Evolutionary conservation across 2,797 vertebrate species (phyloP).

Genomic region (Alosa sapidissima): DNA sequence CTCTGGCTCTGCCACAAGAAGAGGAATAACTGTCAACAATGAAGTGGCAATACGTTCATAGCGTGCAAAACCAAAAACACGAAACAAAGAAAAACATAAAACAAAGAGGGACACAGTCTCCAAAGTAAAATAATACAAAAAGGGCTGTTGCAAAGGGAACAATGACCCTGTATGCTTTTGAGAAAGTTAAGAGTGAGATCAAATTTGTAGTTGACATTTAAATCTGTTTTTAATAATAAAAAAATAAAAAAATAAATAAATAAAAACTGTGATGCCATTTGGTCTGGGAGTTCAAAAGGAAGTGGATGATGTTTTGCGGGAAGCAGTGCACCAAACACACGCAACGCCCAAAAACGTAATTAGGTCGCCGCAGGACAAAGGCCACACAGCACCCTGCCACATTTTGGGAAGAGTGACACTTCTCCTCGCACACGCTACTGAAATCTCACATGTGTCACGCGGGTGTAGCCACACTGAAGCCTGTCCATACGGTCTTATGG

Average conservation of each 20-base stretch:
- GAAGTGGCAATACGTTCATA: neutral
- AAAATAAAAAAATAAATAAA: neutral
- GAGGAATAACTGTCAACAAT: constrained; percentile 9
- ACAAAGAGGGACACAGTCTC: neutral
- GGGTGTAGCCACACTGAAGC: neutral
- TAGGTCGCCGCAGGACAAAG: neutral
- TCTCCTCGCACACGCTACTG: neutral
- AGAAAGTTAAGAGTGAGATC: neutral
- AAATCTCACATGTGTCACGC: neutral
- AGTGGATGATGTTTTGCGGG: constrained; percentile 6
- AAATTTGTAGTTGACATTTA: neutral
- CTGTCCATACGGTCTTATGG: neutral
- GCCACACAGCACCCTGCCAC: neutral
- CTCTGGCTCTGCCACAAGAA: neutral
- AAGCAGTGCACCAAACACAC: neutral
- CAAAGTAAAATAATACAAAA: neutral
- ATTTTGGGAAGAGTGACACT: neutral
- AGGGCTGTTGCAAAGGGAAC: neutral
- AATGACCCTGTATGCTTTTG: neutral
- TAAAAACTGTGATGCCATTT: neutral
- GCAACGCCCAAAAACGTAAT: constrained; percentile 15
- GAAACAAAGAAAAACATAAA: neutral
- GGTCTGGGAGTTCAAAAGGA: neutral
- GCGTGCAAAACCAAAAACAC: neutral
- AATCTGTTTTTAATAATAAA: neutral